These are phyloP conservation scores for Brachionus plicatilis DNA, from an alignment of 1,140 invertebrate genomes.

Conservation along the genomic window DNA sequence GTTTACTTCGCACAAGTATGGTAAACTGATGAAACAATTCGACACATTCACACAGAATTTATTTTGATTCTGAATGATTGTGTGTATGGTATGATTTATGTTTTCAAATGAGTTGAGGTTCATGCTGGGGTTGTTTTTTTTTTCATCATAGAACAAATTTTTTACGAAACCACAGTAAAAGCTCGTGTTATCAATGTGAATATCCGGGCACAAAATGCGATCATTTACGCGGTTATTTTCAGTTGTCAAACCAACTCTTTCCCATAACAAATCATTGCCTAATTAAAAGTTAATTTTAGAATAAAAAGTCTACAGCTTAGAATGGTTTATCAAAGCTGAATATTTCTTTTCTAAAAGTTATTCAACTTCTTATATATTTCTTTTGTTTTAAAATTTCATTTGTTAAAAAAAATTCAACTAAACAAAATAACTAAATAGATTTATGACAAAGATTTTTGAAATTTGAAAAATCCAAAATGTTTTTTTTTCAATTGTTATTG, in stretches of 20 bases:
- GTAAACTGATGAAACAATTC: slow-evolving; percentile 8
- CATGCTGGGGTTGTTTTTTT: neutral
- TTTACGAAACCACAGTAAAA: slow-evolving; percentile 26
- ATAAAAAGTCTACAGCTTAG: neutral
- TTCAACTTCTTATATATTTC: too few relatives aligned
- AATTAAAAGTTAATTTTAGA: neutral
- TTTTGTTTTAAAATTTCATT: too few relatives aligned
- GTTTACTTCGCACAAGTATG: slow-evolving; percentile 35
- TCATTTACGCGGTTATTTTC: neutral
- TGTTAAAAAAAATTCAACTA: too few relatives aligned
- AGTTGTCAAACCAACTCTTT: slow-evolving; percentile 2
- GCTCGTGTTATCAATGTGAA: neutral
- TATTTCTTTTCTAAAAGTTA: too few relatives aligned
- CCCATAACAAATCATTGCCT: slow-evolving; percentile 23
- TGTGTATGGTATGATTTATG: neutral
- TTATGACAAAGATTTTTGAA: too few relatives aligned
- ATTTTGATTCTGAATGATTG: slow-evolving; percentile 1
- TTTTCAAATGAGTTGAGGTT: neutral
- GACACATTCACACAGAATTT: slow-evolving; percentile 34
- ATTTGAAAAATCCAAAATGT: too few relatives aligned
- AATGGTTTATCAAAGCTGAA: too few relatives aligned
- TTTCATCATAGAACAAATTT: slow-evolving; percentile 13
- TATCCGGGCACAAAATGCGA: slow-evolving; percentile 3
- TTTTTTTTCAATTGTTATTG: too few relatives aligned
- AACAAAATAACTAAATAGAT: too few relatives aligned